Evolutionary conservation across 2,888 invertebrate species (phyloP).

Genomic region (Eremobia ochroleuca): DNA sequence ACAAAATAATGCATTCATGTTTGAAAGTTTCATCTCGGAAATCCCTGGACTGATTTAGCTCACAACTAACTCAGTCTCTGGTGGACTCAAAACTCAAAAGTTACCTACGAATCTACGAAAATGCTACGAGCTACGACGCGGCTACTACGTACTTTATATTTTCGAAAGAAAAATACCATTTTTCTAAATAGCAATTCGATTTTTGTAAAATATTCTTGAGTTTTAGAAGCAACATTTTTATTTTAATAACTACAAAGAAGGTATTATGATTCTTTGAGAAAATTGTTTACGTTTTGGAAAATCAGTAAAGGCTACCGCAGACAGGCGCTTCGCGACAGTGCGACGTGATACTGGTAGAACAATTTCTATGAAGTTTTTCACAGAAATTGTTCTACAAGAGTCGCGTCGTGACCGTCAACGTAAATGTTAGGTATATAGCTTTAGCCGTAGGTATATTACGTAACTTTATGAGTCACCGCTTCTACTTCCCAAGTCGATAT

Average conservation of each 20-base stretch:
- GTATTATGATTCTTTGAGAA: not conserved
- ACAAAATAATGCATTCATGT: not conserved
- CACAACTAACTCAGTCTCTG: not conserved
- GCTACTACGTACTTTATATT: not conserved
- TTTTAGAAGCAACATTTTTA: not conserved
- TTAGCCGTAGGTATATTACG: not conserved
- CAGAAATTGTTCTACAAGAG: not conserved
- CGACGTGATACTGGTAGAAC: not conserved
- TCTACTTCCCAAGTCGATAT: not conserved
- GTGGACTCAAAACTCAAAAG: not conserved
- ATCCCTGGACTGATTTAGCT: not conserved
- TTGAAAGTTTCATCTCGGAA: no score
- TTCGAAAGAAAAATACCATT: not conserved
- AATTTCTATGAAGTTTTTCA: not conserved
- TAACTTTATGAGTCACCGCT: conserved; percentile 2
- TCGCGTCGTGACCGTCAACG: no score
- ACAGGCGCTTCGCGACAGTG: not conserved
- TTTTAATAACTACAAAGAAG: not conserved
- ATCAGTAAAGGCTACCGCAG: not conserved
- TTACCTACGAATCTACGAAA: not conserved
- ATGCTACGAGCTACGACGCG: not conserved
- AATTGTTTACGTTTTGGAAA: not conserved
- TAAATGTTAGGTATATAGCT: not conserved
- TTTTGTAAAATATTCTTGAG: not conserved
- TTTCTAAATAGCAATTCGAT: no score